A percentile compares a stretch with the other conserved stretches of the same genome.
These are phyloP conservation scores for Trogon melanurus DNA, from an alignment of 2,113 vertebrate species.

Conservation along the genomic window DNA sequence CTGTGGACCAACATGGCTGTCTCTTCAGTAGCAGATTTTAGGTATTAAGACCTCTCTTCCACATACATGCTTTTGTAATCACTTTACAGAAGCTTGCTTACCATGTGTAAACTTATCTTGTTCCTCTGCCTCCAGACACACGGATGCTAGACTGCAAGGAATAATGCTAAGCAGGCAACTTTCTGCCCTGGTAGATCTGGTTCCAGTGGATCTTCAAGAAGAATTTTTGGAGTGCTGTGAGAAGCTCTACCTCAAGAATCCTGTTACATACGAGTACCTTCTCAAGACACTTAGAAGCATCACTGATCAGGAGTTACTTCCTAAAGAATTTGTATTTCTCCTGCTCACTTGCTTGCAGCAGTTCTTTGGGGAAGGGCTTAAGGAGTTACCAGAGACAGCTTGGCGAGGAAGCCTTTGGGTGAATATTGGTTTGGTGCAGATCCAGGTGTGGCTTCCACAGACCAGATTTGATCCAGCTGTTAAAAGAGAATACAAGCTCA, in stretches of 20 bases:
- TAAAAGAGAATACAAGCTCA: conserved; percentile 92
- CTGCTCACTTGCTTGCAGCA: conserved; percentile 86
- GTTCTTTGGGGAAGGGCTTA: conserved; percentile 78
- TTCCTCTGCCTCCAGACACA: conserved; percentile 72
- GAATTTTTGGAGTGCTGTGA: conserved; percentile 85
- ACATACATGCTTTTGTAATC: background rate
- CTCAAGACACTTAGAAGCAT: conserved; percentile 81
- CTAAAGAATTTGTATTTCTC: conserved; percentile 83
- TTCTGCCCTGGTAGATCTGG: conserved; percentile 82
- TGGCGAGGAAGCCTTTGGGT: conserved; percentile 91
- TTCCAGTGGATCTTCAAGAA: conserved; percentile 82
- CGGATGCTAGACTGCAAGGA: conserved; percentile 86
- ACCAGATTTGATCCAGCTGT: conserved; percentile 92
- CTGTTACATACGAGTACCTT: conserved; percentile 81
- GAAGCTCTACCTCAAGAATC: conserved; percentile 77
- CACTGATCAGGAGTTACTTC: conserved; percentile 78
- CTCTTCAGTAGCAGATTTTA: conserved; percentile 83
- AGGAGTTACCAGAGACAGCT: conserved; percentile 73
- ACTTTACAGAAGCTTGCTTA: background rate
- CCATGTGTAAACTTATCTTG: background rate
- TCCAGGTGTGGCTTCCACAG: conserved; percentile 92
- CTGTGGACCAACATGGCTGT: conserved; percentile 92
- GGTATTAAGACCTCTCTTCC: conserved; percentile 72
- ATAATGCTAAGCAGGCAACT: conserved; percentile 84
- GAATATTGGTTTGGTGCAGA: conserved; percentile 89